phyloP scores from a whole-genome alignment of 2,888 invertebrate species.

The Agapostemon virescens region DNA sequence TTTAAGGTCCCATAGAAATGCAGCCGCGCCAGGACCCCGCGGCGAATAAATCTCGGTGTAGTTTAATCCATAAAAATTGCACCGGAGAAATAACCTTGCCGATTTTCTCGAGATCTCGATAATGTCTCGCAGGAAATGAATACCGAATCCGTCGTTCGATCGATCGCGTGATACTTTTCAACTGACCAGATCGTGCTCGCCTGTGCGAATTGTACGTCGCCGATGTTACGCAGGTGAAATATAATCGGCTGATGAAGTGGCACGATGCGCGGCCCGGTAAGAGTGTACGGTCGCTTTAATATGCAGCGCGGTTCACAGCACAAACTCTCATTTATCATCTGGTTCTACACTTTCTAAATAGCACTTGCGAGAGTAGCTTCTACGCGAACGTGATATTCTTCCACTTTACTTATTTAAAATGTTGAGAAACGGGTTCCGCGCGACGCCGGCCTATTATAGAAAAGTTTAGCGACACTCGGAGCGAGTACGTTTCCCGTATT shows the following conservation, averaged over 20 bases:
- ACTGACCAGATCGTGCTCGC: background rate
- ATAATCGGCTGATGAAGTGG: slow-evolving; percentile 8
- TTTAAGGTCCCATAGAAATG: background rate
- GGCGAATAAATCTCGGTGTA: background rate
- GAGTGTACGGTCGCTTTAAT: slow-evolving; percentile 5
- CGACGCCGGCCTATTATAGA: slow-evolving; percentile 3
- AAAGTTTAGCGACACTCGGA: slow-evolving; percentile 5
- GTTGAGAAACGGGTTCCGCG: slow-evolving; percentile 5
- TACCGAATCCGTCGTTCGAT: background rate
- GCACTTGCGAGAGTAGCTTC: slow-evolving; percentile 13
- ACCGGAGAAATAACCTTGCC: no score
- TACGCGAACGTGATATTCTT: slow-evolving; percentile 8
- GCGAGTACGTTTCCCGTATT: background rate
- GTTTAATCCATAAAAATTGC: background rate
- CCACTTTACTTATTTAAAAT: slow-evolving; percentile 8
- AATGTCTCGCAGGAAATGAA: background rate
- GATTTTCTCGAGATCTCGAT: background rate
- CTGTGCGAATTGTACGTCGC: background rate
- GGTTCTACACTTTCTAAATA: slow-evolving; percentile 13
- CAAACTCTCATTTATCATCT: slow-evolving; percentile 11
- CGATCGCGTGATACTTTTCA: background rate
- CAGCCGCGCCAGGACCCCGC: background rate
- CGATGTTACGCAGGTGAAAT: background rate
- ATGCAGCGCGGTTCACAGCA: background rate
- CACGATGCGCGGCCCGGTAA: background rate